A percentile compares a stretch with the other conserved stretches of the same genome.
Conservation (phyloP, 2,888 invertebrate species). For the Alcis repandata region DNA sequence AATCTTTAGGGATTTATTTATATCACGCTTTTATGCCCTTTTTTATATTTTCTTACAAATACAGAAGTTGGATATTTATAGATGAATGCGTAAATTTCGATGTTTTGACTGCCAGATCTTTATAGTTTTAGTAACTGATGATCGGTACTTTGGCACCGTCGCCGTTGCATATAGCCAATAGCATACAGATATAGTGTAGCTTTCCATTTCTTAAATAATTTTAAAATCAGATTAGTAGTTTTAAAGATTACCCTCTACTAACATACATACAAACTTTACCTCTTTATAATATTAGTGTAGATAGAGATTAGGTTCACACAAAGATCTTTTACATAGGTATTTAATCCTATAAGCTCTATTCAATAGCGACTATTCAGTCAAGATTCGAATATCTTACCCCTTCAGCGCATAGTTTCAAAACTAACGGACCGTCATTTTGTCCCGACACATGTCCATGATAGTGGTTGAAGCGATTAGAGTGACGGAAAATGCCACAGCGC, state of each 20-base stretch:
- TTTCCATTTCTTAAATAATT: no score
- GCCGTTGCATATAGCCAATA: no score
- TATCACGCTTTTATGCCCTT: conserved; percentile 27
- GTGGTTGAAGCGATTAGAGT: conserved; percentile 24
- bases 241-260: no score
- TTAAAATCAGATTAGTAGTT: no score
- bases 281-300: no score
- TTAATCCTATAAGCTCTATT: not conserved
- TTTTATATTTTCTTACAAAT: conserved; percentile 5
- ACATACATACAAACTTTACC: no score
- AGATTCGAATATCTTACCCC: not conserved
- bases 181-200: no score
- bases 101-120: not conserved
- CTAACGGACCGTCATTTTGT: not conserved
- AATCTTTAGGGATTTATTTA: conserved; percentile 83
- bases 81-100: not conserved
- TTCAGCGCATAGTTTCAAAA: conserved; percentile 4
- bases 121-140: not conserved
- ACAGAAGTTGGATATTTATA: not conserved
- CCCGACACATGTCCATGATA: not conserved
- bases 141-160: no score
- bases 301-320: not conserved
- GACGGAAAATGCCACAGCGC: conserved; percentile 23
- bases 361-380: not conserved
- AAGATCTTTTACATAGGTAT: not conserved